A percentile compares a stretch with the other conserved stretches of the same genome.
Conservation (phyloP, 2,113 vertebrate species). For the Nyctereutes procyonoides region DNA sequence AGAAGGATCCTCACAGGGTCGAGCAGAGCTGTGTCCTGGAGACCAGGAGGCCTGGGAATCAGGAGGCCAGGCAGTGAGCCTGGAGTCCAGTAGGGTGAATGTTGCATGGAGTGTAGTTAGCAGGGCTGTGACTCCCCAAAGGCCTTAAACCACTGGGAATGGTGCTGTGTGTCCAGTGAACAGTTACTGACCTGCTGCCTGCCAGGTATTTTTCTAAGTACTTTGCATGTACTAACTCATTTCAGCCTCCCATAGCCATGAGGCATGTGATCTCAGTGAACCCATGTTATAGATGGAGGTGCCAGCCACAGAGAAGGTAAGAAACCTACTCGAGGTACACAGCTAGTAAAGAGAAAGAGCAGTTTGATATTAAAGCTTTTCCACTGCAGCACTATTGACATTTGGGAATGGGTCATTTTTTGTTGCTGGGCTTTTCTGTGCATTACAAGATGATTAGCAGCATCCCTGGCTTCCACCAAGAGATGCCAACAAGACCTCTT, state of each 20-base stretch:
- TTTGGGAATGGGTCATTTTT: background rate
- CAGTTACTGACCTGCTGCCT: background rate
- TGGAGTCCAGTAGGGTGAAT: background rate
- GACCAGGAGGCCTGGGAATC: background rate
- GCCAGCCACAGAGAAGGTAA: background rate
- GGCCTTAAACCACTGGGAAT: background rate
- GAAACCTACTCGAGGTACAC: background rate
- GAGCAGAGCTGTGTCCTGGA: background rate
- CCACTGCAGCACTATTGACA: no score
- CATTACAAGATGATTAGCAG: background rate
- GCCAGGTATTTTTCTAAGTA: background rate
- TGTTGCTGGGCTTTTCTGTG: background rate
- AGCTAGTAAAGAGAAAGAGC: background rate
- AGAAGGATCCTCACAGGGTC: background rate
- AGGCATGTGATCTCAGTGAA: background rate
- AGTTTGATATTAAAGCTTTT: background rate
- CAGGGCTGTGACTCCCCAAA: background rate
- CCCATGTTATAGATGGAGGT: background rate
- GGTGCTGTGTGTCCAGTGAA: background rate
- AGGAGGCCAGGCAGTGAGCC: background rate
- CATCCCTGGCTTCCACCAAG: background rate
- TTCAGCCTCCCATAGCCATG: rapidly evolving
- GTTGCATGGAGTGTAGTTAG: background rate
- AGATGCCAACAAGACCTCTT: background rate
- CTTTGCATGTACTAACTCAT: background rate